A percentile compares a stretch with the other conserved stretches of the same genome.
These are phyloP conservation scores for Typhlomys cinereus DNA, from an alignment of 2,113 vertebrate genomes.

Conservation along the genomic window DNA sequence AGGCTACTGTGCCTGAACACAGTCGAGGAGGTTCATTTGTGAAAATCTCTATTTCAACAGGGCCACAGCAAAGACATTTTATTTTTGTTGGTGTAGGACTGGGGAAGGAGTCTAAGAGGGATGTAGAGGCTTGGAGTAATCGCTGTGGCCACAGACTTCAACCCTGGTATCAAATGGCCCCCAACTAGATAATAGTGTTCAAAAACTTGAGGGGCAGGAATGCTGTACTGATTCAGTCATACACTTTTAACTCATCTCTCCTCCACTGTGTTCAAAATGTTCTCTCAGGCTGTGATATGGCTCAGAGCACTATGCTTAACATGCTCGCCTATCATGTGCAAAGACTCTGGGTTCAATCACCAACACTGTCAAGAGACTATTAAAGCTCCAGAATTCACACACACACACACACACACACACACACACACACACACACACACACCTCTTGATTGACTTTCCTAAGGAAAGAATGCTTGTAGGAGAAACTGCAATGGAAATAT, in stretches of 20 bases:
- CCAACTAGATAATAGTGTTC: background rate
- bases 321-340: background rate
- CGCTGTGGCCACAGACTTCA: background rate
- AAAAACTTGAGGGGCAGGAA: background rate
- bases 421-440: background rate
- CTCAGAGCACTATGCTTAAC: background rate
- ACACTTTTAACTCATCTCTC: background rate
- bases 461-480: constrained; percentile 22
- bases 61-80: background rate
- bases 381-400: constrained; percentile 13
- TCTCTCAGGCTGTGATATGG: background rate
- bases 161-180: background rate
- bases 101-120: background rate
- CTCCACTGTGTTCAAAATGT: background rate
- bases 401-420: background rate
- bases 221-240: background rate
- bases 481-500: constrained; percentile 45
- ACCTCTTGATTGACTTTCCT: background rate
- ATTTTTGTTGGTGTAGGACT: background rate
- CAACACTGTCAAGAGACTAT: background rate
- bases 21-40: background rate
- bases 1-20: background rate
- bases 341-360: no score
- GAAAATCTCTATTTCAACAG: background rate
- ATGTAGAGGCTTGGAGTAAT: background rate